Base-by-base conservation (phyloP, 2,113 vertebrate species). In the Ornithorhynchus anatinus region DNA sequence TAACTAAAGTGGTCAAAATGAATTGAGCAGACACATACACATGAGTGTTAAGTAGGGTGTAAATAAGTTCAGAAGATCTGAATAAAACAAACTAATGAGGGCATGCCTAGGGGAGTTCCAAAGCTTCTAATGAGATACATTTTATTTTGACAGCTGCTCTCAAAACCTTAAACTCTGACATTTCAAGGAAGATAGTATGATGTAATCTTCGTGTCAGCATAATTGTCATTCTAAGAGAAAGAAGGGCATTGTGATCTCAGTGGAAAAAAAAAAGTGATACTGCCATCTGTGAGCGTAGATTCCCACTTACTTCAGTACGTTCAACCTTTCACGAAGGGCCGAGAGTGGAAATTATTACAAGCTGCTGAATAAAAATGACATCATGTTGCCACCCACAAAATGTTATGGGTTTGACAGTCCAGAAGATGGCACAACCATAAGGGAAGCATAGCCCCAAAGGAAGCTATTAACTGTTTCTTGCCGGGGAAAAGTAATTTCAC, bases 141-240 rank as follows among this genome's bases (percentile, higher is more conserved):
- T 71, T 82, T 90, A 69, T 90, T 92, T 91, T 84, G 86, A 89
- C 91, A 92, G 89, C 90, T 89, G 89, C 62, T 71, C 63, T 86
- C 77, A 78, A 68, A 77, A 8, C 23, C 64, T 77, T 63, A 52
- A 65, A 80, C 50, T 52, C 81, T 60, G 82, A 66, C 42, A 42
- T 70, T 86, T 75, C 61, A 29, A 73, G 84, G 75, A 78, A 86
- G 60, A 14, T 16, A 80, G 72, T 39, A 53, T 91, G 91, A 91
- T 64, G 86, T 86, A 82, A 92, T 85, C 81, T 81, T 75, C 80
- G 86, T 84, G 89, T 85, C 89, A 82, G 81, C 84, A 70, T 86
- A 85, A 91, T 86, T 91, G 92, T 92, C 87, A 86, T 82, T 81
- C 81, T 32, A 35, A 77, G 80, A 43, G 53, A 80, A 89, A 86